A percentile compares a stretch with the other conserved stretches of the same genome.
Conservation (phyloP, 2,113 vertebrate species). For the Lagopus leucura region DNA sequence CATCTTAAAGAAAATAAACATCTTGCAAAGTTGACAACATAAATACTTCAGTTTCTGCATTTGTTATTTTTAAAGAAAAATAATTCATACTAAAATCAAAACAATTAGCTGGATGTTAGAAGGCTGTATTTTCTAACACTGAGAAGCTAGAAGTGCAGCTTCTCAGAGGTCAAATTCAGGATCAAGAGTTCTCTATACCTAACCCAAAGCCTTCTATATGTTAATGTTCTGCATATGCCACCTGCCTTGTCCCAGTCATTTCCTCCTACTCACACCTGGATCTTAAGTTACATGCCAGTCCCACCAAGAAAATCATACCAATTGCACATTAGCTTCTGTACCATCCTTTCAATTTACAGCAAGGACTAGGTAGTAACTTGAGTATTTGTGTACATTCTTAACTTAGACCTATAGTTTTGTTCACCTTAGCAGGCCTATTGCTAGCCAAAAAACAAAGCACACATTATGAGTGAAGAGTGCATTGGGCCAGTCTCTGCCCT, state of each 20-base stretch:
- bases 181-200: not conserved
- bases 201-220: accelerated
- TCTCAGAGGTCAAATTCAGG: not conserved
- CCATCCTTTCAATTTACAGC: not conserved
- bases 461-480: accelerated
- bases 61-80: constrained; percentile 16
- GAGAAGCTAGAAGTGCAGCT: not conserved
- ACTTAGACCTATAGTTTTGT: not conserved
- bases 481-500: not conserved
- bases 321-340: not conserved
- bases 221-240: not conserved
- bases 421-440: not conserved
- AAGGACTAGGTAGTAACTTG: not conserved
- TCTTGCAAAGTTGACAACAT: not conserved
- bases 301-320: not conserved
- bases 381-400: not conserved
- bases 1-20: constrained; percentile 19
- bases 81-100: not conserved
- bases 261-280: not conserved
- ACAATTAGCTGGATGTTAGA: not conserved
- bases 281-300: not conserved
- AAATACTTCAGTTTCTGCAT: not conserved
- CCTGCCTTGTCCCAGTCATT: not conserved
- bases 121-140: not conserved
- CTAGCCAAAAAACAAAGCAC: not conserved